These are phyloP conservation scores for Astur gentilis DNA, from an alignment of 2,113 vertebrate species.

Conservation along the genomic window DNA sequence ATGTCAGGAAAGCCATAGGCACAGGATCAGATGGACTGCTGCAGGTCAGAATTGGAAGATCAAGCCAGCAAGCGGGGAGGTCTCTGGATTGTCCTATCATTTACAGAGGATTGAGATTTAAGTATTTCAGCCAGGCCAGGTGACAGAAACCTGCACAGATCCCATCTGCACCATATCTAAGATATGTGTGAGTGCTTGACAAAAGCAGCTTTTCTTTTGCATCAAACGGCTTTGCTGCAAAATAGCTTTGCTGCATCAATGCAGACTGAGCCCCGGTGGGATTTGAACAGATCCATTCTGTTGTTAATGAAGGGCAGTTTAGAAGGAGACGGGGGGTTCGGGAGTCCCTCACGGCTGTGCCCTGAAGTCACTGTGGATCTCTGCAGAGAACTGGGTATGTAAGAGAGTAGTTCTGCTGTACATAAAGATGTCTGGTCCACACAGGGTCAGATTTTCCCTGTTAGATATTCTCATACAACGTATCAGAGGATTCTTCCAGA, in stretches of 20 bases:
- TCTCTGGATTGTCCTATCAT: not conserved
- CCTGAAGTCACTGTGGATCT: conserved; percentile 10
- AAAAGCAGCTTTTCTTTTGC: conserved; percentile 37
- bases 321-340: not conserved
- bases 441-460: not conserved
- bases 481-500: conserved; percentile 32
- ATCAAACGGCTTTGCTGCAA: not conserved
- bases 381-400: not conserved
- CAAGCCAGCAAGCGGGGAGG: not conserved
- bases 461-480: conserved; percentile 59
- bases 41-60: not conserved
- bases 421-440: not conserved
- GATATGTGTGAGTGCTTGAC: not conserved
- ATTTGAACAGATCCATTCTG: conserved; percentile 8
- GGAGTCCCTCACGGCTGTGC: not conserved
- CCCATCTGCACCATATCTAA: not conserved
- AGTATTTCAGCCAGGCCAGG: not conserved
- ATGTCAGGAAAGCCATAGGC: not conserved
- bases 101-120: not conserved
- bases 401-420: not conserved
- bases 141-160: not conserved
- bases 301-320: conserved; percentile 46
- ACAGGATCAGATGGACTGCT: not conserved
- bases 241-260: not conserved
- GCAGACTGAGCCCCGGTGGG: not conserved